Conservation (phyloP, 2,797 vertebrate species). For the Notolabrus celidotus region DNA sequence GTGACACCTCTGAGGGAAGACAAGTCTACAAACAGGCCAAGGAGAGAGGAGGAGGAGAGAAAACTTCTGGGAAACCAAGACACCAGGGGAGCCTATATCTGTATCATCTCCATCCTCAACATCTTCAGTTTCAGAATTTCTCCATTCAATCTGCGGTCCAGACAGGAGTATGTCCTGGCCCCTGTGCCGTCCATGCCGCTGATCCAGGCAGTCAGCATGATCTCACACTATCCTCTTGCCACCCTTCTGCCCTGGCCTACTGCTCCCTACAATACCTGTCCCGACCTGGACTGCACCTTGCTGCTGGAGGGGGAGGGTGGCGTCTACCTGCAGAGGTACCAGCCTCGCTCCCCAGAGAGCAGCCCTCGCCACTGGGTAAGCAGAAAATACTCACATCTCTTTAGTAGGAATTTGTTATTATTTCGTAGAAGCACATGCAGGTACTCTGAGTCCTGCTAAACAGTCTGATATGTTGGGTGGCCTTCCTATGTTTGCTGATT, state of each 20-base stretch:
- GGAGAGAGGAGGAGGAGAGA: slow-evolving; percentile 30
- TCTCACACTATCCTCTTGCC: slow-evolving; percentile 83
- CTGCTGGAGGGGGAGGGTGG: slow-evolving; percentile 81
- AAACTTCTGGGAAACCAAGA: slow-evolving; percentile 13
- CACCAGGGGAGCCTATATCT: background rate
- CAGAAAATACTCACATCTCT: background rate
- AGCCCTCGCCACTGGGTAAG: slow-evolving; percentile 84
- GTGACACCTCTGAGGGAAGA: slow-evolving; percentile 41
- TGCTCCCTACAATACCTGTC: slow-evolving; percentile 62
- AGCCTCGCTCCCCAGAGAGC: slow-evolving; percentile 83
- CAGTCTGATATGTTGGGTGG: slow-evolving; percentile 48
- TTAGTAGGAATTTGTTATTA: slow-evolving; percentile 27
- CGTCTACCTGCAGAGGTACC: slow-evolving; percentile 86
- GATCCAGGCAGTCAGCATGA: slow-evolving; percentile 76
- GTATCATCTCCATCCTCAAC: background rate
- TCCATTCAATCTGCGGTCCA: slow-evolving; percentile 55
- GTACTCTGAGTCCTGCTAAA: slow-evolving; percentile 46
- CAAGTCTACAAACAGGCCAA: slow-evolving; percentile 7
- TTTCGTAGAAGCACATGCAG: slow-evolving; percentile 32
- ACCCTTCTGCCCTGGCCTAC: slow-evolving; percentile 81
- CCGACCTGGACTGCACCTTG: slow-evolving; percentile 78
- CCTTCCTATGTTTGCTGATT: slow-evolving; percentile 46
- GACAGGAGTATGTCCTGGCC: slow-evolving; percentile 68
- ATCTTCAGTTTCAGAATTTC: background rate
- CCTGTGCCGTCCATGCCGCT: slow-evolving; percentile 58